A percentile compares a stretch with the other conserved stretches of the same genome.
Evolutionary conservation across 2,797 vertebrate genomes (phyloP).

Genomic region (Channa striata): DNA sequence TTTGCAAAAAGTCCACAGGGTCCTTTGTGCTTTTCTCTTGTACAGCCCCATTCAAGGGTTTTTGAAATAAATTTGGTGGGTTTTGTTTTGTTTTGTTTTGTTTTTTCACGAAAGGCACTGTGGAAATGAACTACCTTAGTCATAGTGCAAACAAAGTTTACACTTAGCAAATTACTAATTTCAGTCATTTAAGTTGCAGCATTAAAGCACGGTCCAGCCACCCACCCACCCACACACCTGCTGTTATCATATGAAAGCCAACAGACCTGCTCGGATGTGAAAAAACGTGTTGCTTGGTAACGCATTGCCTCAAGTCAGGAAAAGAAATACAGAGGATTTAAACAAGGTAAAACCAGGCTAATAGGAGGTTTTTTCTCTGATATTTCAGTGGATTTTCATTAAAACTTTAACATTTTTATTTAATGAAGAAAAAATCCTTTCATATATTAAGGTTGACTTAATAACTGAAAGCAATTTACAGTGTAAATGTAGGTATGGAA

Average conservation of each 20-base stretch:
- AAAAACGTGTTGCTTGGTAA: conserved; percentile 22
- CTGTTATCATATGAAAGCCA: conserved; percentile 47
- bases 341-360: too few species aligned
- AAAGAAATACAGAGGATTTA: not conserved
- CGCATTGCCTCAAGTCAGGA: conserved; percentile 21
- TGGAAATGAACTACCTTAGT: conserved; percentile 14
- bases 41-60: conserved; percentile 12
- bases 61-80: conserved; percentile 1
- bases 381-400: conserved; percentile 23
- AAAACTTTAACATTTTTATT: conserved; percentile 20
- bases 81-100: too few species aligned
- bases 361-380: not conserved
- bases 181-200: conserved; percentile 58
- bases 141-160: conserved; percentile 33
- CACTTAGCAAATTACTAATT: conserved; percentile 44
- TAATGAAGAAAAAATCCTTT: conserved; percentile 21
- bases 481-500: conserved; percentile 11
- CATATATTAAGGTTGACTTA: conserved; percentile 7
- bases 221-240: conserved; percentile 72
- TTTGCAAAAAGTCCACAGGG: conserved; percentile 8
- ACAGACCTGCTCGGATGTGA: conserved; percentile 37
- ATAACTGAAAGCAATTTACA: not conserved
- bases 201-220: conserved; percentile 44
- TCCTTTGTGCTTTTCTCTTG: conserved; percentile 25
- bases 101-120: not conserved